Percentiles rank a stretch among this genome's conserved stretches.
phyloP scores from a whole-genome alignment of 2,797 vertebrate species.

The Apodemus agrarius region DNA sequence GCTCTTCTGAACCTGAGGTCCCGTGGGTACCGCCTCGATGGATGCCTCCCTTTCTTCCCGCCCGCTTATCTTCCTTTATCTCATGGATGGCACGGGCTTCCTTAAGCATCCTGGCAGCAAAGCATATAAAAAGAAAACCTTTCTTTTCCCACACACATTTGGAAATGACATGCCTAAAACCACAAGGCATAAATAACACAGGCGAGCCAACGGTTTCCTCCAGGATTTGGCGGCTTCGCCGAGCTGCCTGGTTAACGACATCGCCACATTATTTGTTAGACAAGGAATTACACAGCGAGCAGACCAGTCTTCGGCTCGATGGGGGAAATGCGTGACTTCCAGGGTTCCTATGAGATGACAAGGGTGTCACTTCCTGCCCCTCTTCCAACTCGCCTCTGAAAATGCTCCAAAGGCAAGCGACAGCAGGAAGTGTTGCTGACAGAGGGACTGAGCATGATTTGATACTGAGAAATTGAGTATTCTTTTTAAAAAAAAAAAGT shows the following conservation, averaged over 20 bases:
- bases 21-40: neutral
- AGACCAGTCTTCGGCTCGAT: neutral
- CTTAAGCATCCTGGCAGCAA: neutral
- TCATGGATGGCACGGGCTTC: neutral
- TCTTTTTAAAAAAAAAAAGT: neutral
- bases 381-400: neutral
- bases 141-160: slow-evolving; percentile 28
- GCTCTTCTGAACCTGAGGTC: neutral
- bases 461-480: neutral
- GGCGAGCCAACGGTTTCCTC: slow-evolving; percentile 47
- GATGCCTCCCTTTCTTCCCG: neutral
- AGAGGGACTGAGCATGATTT: neutral
- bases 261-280: neutral
- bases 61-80: neutral
- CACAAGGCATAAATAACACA: slow-evolving; percentile 10
- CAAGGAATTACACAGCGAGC: slow-evolving; percentile 17
- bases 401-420: neutral
- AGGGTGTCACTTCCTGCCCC: neutral
- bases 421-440: neutral
- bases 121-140: slow-evolving; percentile 9
- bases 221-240: slow-evolving; percentile 56
- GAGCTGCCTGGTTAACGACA: neutral
- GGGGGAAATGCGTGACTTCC: neutral
- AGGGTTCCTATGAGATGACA: neutral
- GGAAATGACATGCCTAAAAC: slow-evolving; percentile 68